Evolutionary conservation across 2,797 vertebrate genomes (phyloP).

Genomic region (Diceros bicornis): DNA sequence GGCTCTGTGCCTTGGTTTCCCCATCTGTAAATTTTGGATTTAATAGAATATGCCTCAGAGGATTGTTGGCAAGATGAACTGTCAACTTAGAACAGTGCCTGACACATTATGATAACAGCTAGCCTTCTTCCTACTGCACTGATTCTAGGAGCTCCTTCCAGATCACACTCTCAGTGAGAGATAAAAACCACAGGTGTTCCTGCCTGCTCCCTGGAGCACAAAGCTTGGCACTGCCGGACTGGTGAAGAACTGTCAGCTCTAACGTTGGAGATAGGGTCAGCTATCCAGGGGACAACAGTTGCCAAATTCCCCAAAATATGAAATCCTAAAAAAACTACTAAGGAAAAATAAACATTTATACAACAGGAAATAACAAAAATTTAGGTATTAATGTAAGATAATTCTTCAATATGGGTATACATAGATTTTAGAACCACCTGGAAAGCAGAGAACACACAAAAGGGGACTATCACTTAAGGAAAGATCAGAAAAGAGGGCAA

Average conservation of each 20-base stretch:
- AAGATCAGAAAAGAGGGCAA: constrained; percentile 26
- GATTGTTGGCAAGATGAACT: neutral
- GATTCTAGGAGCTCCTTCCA: neutral
- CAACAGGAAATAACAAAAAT: constrained; percentile 8
- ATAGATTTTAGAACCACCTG: neutral
- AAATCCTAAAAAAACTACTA: constrained; percentile 23
- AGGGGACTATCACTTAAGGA: constrained; percentile 6
- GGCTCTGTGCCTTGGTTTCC: constrained; percentile 6
- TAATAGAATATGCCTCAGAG: neutral
- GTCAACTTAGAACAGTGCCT: neutral
- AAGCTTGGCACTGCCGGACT: neutral
- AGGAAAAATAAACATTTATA: neutral
- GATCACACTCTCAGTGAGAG: neutral
- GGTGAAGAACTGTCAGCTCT: neutral
- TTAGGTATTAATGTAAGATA: neutral
- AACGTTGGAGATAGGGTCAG: neutral
- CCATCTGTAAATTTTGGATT: neutral
- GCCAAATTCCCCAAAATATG: neutral
- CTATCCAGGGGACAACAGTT: neutral
- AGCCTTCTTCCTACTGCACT: neutral
- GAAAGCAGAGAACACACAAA: constrained; percentile 14
- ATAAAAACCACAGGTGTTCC: neutral
- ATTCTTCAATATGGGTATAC: neutral
- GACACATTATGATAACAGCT: neutral
- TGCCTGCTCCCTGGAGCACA: neutral